phyloP scores from a whole-genome alignment of 2,113 vertebrate species.

The Phrynosoma platyrhinos region DNA sequence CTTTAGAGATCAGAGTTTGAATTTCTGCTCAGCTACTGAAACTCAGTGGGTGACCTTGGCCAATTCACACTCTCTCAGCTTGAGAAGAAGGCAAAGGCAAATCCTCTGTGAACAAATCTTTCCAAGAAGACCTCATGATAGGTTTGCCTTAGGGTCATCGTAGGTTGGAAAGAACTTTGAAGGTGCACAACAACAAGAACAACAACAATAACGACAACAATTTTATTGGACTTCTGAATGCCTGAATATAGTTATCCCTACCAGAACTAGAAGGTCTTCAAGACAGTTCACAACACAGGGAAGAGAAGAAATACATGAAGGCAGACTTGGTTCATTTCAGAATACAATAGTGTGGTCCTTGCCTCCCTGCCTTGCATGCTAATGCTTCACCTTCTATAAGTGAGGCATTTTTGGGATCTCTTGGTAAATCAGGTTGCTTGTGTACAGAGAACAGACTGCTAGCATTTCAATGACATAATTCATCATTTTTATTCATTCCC shows the following conservation, averaged over 20 bases:
- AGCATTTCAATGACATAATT: constrained; percentile 75
- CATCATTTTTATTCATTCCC: constrained; percentile 73
- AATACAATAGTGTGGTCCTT: constrained; percentile 45
- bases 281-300: background rate
- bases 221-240: background rate
- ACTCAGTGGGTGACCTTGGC: too few relatives aligned
- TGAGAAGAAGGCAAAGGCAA: too few relatives aligned
- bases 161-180: too few relatives aligned
- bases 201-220: too few relatives aligned
- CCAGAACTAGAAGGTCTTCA: background rate
- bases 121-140: too few relatives aligned
- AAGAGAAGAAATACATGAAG: constrained; percentile 21
- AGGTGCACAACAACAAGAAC: too few relatives aligned
- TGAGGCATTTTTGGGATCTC: constrained; percentile 64
- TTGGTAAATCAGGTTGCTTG: constrained; percentile 72
- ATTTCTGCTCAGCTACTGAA: too few relatives aligned
- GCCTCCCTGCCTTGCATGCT: constrained; percentile 69
- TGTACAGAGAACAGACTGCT: constrained; percentile 74
- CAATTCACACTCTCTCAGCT: too few relatives aligned
- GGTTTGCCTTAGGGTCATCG: too few relatives aligned
- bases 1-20: too few relatives aligned
- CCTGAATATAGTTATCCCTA: background rate
- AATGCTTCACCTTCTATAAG: constrained; percentile 67
- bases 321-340: constrained; percentile 37
- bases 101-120: too few relatives aligned